Percentiles rank a stretch among this genome's conserved stretches.
These are phyloP conservation scores for Andricus grossulariae DNA, from an alignment of 1,140 invertebrate species.

Conservation along the genomic window DNA sequence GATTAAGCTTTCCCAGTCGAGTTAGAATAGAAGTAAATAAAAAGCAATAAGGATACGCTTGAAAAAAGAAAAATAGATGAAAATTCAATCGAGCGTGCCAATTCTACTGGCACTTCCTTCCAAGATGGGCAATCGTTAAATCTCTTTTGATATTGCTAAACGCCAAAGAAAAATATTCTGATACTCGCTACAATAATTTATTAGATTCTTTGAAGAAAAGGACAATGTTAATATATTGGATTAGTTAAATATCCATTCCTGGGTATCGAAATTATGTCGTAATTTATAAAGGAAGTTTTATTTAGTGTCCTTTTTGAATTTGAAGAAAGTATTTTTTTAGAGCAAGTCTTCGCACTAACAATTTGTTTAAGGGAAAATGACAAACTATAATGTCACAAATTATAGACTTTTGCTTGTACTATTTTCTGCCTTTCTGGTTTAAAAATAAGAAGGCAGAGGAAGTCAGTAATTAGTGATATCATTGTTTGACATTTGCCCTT, in stretches of 20 bases:
- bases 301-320: background rate
- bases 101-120: constrained; percentile 10
- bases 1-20: background rate
- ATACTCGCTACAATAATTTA: background rate
- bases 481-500: no score
- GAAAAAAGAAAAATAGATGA: background rate
- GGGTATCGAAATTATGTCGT: no score
- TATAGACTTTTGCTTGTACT: no score
- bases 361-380: no score
- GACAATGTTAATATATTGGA: background rate
- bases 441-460: no score
- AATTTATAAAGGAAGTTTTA: background rate
- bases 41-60: background rate
- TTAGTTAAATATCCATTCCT: background rate
- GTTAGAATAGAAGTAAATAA: background rate
- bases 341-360: no score
- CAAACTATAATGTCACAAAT: no score
- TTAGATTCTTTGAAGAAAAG: background rate
- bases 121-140: constrained; percentile 7
- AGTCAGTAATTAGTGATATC: no score
- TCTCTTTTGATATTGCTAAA: constrained; percentile 14
- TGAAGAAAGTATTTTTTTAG: no score
- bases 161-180: background rate
- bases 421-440: no score
- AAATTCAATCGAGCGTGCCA: background rate